Base-by-base conservation (phyloP, 64 coral and sea anemone genomes). In the Montipora efflorescens region DNA sequence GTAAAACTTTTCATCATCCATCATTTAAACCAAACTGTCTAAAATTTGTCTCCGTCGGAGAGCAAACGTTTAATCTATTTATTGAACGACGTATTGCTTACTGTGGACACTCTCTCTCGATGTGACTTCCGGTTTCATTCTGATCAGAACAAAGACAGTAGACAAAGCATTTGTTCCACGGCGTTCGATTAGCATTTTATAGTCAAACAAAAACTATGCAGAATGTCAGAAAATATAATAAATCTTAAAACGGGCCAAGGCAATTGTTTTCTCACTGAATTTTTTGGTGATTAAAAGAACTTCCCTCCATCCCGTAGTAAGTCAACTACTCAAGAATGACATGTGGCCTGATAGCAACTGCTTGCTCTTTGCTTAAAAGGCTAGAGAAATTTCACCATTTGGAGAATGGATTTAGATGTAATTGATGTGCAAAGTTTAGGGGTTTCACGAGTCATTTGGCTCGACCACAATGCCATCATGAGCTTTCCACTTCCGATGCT, bases 91-190 rank as follows among this genome's bases (percentile, higher is more conserved):
- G 80, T 88, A 93, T 93, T 93, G 84, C 83, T 80, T 18, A 14
- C 57, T 67, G 76, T 77, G 87, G 92, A 88, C 92, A 82, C 71
- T 74, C 46, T 43, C 55, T 18, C 92, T 93, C 64, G 79, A 87
- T 66, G 74, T 77, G 44, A 93, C 84, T 93, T 93, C 92, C 92
- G 92, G 92, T 88, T 57, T 69, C 58, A 87, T 93, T 93, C 92
- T 93, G 77, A 44, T 71, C 11, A 80, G 48, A 93, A 93, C 59
- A 88, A 93, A 88, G 76, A 48, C 57, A 9, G 62, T 75, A 93
- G 92, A 93, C 92, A 88, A 93, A 51, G 83, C 74, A 67, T 79
- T 93, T 79, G 84, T 88, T 87, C 77, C 48, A 36, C 58, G 92
- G 23, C 83, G 70, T 78, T 84, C 36, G 74, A 87, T 87, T 93